Base-by-base conservation (phyloP, 64 coral and sea anemone genomes). In the Hydrozoanthus tunicans region DNA sequence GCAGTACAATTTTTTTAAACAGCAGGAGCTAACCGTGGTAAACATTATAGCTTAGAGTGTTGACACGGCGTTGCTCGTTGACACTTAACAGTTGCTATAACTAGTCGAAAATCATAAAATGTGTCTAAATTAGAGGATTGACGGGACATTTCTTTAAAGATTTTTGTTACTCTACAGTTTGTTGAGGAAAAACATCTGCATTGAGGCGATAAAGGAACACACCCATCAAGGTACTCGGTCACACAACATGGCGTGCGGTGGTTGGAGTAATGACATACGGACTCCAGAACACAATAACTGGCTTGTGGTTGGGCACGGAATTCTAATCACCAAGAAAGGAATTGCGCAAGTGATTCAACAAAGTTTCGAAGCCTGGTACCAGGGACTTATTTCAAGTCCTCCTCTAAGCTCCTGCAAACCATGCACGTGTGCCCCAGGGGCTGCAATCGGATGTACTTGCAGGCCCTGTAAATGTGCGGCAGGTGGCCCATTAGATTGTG, bases 261-360 rank as follows among this genome's bases (percentile, higher is more conserved):
- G 59, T 15, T 68, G 81, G 81, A 51, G 3, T 1, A 53, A 6
- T 53, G 62, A 83, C 14, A 15, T 53, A 25, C 32, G 43, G 32
- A 83, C 51, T 15, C 4, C 14, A 64, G 81, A 83, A 3, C 9
- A 83, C 25, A 65, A 67, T 17, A 52, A 83, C 43, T 83, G 81
- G 81, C 10, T 83, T 27, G 51, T 51, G 15, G 81, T 83, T 0
- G 62, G 81, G 51, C 62, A 3, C 54, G 81, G 61, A n/a, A 64
- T 83, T 17, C 62, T 67, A 0, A 83, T 83, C 67, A 83, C 81
- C 62, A 83, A 83, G 59, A 83, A 64, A 5, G 62, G 59, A 54
- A 67, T 83, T 12, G 25, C 27, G 1, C 23, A 12, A 4, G 8
- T 83, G 5, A 67, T 83, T 68, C 81, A 83, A 54, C 62, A 43